A percentile compares a stretch with the other conserved stretches of the same genome.
Evolutionary conservation across 2,113 vertebrate species (phyloP).

Genomic region (Chaenocephalus aceratus): DNA sequence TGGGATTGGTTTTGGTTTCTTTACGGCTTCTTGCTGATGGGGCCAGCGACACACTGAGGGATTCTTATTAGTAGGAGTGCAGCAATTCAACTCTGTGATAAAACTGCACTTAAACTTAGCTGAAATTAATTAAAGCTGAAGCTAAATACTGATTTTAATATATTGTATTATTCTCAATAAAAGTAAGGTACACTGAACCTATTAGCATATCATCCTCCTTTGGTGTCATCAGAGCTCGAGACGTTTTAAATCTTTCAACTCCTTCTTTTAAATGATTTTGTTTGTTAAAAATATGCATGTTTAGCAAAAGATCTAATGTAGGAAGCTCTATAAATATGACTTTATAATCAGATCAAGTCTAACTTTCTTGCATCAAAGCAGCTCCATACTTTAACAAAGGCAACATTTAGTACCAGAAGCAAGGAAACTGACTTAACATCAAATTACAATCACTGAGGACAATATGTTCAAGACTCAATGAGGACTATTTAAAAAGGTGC

Average conservation of each 20-base stretch:
- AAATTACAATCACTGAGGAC: too few relatives aligned
- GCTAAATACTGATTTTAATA: neutral
- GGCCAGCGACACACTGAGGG: neutral
- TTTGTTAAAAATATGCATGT: too few relatives aligned
- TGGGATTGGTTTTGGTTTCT: neutral
- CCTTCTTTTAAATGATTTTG: neutral
- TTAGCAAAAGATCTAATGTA: neutral
- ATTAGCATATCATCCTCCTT: neutral
- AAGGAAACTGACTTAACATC: too few relatives aligned
- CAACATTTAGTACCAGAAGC: too few relatives aligned
- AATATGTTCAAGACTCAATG: neutral
- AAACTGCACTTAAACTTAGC: conserved; percentile 1
- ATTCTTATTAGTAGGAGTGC: neutral
- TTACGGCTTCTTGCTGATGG: neutral
- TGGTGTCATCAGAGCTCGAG: neutral
- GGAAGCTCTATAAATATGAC: neutral
- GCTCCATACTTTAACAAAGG: too few relatives aligned
- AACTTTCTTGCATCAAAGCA: too few relatives aligned
- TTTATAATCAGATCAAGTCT: too few relatives aligned
- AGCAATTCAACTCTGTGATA: neutral
- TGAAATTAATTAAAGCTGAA: neutral
- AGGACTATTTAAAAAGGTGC: neutral
- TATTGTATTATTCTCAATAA: neutral
- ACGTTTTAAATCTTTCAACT: neutral
- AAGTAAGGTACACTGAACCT: neutral